Conservation (phyloP, 2,113 vertebrate genomes). For the Oceanodroma tethys region DNA sequence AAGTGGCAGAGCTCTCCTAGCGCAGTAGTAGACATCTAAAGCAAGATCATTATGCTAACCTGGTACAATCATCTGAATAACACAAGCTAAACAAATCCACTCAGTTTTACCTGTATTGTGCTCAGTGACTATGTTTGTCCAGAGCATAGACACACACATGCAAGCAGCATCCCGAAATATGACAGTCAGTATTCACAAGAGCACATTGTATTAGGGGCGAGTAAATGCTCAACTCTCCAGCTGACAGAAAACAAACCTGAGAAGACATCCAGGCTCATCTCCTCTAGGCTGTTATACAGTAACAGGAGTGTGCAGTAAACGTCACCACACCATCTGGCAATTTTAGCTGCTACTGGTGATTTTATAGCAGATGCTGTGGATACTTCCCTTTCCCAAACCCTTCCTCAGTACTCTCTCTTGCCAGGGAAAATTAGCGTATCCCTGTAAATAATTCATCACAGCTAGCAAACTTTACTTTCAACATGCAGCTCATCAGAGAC, state of each 20-base stretch:
- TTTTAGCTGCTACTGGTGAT: not conserved
- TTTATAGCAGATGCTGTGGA: not conserved
- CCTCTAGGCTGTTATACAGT: not conserved
- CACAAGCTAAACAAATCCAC: not conserved
- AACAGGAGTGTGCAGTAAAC: accelerated
- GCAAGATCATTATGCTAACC: not conserved
- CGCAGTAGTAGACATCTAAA: not conserved
- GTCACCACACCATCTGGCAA: not conserved
- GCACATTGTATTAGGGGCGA: accelerated
- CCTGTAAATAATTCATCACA: not conserved
- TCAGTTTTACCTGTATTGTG: not conserved
- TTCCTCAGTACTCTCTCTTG: not conserved
- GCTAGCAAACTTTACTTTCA: not conserved
- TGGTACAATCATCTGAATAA: not conserved
- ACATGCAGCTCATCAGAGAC: not conserved
- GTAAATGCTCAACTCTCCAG: not conserved
- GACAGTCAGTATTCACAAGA: not conserved
- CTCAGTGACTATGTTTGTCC: not conserved
- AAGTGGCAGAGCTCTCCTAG: not conserved
- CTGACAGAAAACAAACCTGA: accelerated
- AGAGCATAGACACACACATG: not conserved
- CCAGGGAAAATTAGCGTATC: not conserved
- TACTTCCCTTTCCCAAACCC: not conserved
- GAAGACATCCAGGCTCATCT: not conserved
- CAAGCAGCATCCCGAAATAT: not conserved